phyloP scores from a whole-genome alignment of 2,797 vertebrate species.

The Knipowitschia caucasica region DNA sequence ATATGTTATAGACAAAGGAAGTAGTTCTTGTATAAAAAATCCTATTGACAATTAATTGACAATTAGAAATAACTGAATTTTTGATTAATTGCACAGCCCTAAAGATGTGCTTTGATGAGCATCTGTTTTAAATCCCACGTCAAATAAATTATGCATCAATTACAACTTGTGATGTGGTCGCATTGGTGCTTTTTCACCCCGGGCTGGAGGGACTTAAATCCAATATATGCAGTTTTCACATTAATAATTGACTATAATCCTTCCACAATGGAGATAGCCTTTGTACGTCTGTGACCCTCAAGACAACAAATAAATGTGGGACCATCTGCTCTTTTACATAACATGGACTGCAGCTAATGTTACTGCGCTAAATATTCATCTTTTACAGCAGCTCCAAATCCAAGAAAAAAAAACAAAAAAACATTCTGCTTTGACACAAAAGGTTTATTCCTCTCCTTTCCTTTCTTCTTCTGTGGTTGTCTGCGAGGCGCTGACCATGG shows the following conservation, averaged over 20 bases:
- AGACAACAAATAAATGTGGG: conserved; percentile 1
- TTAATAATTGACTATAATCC: conserved; percentile 6
- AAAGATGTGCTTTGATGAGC: not conserved
- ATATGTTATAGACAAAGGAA: too few species aligned
- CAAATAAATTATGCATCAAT: not conserved
- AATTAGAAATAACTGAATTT: too few species aligned
- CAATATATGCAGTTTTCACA: conserved; percentile 4
- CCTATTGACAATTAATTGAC: too few species aligned
- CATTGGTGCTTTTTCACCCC: not conserved
- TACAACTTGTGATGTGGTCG: not conserved
- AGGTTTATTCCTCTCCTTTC: not conserved
- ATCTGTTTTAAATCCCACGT: not conserved
- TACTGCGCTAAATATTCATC: not conserved
- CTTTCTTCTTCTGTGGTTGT: too few species aligned
- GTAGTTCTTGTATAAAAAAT: too few species aligned
- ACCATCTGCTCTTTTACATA: conserved; percentile 2
- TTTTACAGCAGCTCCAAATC: not conserved
- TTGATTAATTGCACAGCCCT: too few species aligned
- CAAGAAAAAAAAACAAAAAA: not conserved
- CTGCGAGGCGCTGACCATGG: too few species aligned
- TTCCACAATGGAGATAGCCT: not conserved
- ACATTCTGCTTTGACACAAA: not conserved
- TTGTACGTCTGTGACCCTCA: not conserved
- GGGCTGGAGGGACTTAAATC: not conserved
- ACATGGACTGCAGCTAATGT: not conserved